A percentile compares a stretch with the other conserved stretches of the same genome.
phyloP scores from a whole-genome alignment of 2,888 invertebrate species.

The Drosophila histrio region DNA sequence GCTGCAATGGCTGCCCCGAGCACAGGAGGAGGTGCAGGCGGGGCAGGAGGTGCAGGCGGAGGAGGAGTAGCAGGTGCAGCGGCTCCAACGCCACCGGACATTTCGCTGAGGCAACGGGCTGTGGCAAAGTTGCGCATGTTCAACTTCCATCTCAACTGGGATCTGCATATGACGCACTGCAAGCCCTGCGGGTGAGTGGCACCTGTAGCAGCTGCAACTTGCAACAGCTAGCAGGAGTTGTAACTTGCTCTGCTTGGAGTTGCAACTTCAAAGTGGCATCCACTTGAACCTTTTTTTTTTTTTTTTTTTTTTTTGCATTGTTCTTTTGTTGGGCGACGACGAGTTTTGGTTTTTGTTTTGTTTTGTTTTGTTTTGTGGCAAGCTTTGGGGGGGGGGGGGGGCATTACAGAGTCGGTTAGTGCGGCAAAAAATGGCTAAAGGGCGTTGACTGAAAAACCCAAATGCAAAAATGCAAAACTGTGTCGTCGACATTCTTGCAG shows the following conservation, averaged over 20 bases:
- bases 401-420: conserved; percentile 44
- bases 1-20: not conserved
- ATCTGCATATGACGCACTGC: conserved; percentile 84
- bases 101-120: conserved; percentile 84
- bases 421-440: conserved; percentile 5
- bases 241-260: not conserved
- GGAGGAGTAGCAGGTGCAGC: conserved; percentile 43
- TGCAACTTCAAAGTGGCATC: conserved; percentile 52
- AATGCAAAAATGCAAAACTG: conserved; percentile 59
- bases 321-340: conserved; percentile 66
- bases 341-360: conserved; percentile 33
- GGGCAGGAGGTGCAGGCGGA: conserved; percentile 27
- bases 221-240: conserved; percentile 7
- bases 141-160: conserved; percentile 85
- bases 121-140: conserved; percentile 84
- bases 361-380: conserved; percentile 26
- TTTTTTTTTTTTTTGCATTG: conserved; percentile 46
- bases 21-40: conserved; percentile 7
- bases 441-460: conserved; percentile 55
- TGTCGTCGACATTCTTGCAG: conserved; percentile 48
- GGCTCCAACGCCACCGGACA: conserved; percentile 75
- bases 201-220: conserved; percentile 24
- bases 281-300: conserved; percentile 52
- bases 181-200: conserved; percentile 84
- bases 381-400: conserved; percentile 15